phyloP scores from a whole-genome alignment of 2,888 invertebrate species.

The Bruchidius siliquastri region DNA sequence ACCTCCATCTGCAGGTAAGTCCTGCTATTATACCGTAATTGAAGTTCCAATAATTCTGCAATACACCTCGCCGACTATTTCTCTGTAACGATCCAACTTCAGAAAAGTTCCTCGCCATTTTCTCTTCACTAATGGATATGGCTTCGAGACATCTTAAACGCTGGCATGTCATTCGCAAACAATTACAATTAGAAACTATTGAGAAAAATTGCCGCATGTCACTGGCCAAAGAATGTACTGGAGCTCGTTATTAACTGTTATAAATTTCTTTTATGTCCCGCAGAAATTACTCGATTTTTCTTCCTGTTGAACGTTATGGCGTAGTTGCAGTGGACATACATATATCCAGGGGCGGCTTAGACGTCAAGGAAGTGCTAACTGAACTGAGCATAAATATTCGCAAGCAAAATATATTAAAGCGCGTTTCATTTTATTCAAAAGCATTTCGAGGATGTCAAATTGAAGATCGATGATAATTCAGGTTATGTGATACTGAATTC shows the following conservation, averaged over 20 bases:
- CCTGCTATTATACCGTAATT: too few species aligned
- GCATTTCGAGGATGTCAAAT: too few species aligned
- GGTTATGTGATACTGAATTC: too few species aligned
- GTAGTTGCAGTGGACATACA: background rate
- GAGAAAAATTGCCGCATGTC: background rate
- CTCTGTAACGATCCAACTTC: background rate
- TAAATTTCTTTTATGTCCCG: conserved; percentile 3
- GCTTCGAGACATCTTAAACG: background rate
- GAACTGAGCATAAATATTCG: too few species aligned
- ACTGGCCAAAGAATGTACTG: background rate
- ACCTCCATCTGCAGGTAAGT: too few species aligned
- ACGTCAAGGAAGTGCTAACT: too few species aligned
- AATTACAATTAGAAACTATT: background rate
- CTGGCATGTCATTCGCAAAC: background rate
- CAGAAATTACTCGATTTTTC: background rate
- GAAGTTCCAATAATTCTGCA: background rate
- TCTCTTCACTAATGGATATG: background rate
- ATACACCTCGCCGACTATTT: background rate
- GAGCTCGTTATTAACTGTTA: background rate
- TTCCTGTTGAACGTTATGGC: background rate
- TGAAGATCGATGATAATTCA: too few species aligned
- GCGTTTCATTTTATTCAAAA: too few species aligned
- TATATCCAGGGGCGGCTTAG: background rate
- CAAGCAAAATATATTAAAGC: too few species aligned
- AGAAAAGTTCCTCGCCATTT: background rate